Evolutionary conservation across 37 sponge, comb jelly and placozoan species (phyloP).

Genomic region (Cladorhizidae sp.): DNA sequence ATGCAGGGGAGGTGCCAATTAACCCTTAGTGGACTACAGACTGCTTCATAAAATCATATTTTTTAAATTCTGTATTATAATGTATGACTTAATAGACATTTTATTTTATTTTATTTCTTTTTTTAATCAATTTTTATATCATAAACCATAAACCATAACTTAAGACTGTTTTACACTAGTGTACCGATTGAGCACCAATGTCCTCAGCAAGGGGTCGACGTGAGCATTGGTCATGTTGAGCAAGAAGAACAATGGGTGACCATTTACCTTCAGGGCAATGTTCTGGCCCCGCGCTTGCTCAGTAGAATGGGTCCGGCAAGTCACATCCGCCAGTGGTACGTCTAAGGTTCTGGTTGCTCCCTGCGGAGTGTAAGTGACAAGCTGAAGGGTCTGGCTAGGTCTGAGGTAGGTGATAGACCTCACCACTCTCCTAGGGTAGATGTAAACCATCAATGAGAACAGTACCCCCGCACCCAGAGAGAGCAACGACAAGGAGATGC

Average conservation of each 20-base stretch:
- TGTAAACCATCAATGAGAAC: conserved; percentile 57
- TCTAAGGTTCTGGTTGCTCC: conserved; percentile 15
- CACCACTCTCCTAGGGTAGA: conserved; percentile 63
- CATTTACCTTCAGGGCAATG: conserved; percentile 59
- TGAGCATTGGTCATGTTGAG: conserved; percentile 36
- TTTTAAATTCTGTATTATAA: too few relatives aligned
- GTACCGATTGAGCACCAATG: not conserved
- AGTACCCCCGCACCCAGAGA: conserved; percentile 52
- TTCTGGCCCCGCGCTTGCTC: conserved; percentile 3
- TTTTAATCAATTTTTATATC: not conserved
- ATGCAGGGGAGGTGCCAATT: too few relatives aligned
- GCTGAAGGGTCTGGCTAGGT: not conserved
- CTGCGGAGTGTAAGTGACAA: conserved; percentile 46
- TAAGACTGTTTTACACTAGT: not conserved
- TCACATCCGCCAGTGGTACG: conserved; percentile 24
- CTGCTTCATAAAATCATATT: too few relatives aligned
- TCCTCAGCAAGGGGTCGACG: conserved; percentile 4
- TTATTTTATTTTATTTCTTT: not conserved
- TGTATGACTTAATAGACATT: not conserved
- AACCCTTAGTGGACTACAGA: too few relatives aligned
- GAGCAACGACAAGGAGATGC: conserved; percentile 24
- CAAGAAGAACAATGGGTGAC: conserved; percentile 54
- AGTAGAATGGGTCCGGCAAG: not conserved
- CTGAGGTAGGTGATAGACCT: conserved; percentile 25
- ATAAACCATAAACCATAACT: not conserved